These are phyloP conservation scores for Rhingia campestris DNA, from an alignment of 2,888 invertebrate genomes.

Conservation along the genomic window DNA sequence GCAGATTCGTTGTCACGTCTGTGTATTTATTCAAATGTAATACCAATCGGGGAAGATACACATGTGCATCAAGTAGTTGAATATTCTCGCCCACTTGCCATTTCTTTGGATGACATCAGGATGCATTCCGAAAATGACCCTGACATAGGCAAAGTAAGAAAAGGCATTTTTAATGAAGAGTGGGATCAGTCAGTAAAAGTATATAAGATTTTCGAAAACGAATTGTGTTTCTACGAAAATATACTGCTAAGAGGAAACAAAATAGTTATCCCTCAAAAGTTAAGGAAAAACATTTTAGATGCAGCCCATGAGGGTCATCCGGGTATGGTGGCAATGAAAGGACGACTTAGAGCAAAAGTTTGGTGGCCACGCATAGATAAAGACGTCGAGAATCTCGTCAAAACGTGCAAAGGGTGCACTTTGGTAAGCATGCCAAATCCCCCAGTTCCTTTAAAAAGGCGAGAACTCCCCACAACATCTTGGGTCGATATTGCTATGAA, in stretches of 20 bases:
- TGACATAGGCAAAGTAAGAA: conserved; percentile 14
- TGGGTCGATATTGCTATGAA: conserved; percentile 33
- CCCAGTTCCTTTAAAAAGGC: conserved; percentile 34
- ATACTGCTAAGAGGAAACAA: conserved; percentile 28
- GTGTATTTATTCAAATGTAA: conserved; percentile 16
- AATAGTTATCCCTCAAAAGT: conserved; percentile 24
- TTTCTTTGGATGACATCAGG: conserved; percentile 26
- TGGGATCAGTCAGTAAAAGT: conserved; percentile 14
- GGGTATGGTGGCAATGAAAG: not conserved
- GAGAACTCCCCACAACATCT: conserved; percentile 19
- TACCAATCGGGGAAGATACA: conserved; percentile 24
- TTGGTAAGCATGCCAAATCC: conserved; percentile 49
- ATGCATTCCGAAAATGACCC: conserved; percentile 28
- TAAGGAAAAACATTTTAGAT: conserved; percentile 18
- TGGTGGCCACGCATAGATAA: conserved; percentile 77
- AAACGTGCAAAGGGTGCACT: not conserved
- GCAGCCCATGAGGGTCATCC: conserved; percentile 78
- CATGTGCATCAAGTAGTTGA: conserved; percentile 26
- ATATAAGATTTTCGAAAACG: conserved; percentile 34
- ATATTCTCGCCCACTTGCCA: conserved; percentile 20
- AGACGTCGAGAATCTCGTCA: no score
- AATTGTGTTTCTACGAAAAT: conserved; percentile 34
- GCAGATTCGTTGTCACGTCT: conserved; percentile 76
- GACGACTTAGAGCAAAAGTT: conserved; percentile 78
- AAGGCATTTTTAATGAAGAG: conserved; percentile 22